Percentiles rank a stretch among this genome's conserved stretches.
phyloP scores from a whole-genome alignment of 2,888 invertebrate species.

The Agrotis segetum region DNA sequence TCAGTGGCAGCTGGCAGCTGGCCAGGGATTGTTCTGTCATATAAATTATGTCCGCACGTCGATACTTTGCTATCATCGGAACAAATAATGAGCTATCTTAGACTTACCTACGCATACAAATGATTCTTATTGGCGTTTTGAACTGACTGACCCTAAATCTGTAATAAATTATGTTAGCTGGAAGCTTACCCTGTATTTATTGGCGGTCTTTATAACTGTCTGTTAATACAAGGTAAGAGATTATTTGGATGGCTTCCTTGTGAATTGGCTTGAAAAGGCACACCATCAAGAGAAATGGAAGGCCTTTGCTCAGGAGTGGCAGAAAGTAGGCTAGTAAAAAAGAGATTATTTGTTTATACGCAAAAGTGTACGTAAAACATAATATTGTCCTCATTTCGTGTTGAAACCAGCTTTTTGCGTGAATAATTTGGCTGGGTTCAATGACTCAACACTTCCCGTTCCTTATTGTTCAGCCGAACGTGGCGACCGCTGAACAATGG shows the following conservation, averaged over 20 bases:
- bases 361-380: conserved; percentile 3
- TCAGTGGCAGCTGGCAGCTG: conserved; percentile 69
- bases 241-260: neutral
- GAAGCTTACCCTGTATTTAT: conserved; percentile 6
- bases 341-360: too few relatives aligned
- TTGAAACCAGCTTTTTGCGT: conserved; percentile 37
- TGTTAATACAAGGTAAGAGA: conserved; percentile 6
- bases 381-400: conserved; percentile 15
- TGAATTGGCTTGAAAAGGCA: too few relatives aligned
- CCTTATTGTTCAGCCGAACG: conserved; percentile 62
- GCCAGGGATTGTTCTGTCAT: conserved; percentile 74
- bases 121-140: conserved; percentile 33
- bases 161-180: conserved; percentile 21
- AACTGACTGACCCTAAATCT: conserved; percentile 20
- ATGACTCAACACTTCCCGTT: conserved; percentile 67
- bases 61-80: conserved; percentile 70
- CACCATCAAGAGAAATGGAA: too few relatives aligned
- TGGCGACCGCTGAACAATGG: conserved; percentile 68
- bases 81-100: conserved; percentile 66
- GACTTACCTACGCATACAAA: conserved; percentile 45
- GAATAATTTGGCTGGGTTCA: conserved; percentile 43
- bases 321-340: neutral
- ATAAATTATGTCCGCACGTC: conserved; percentile 72
- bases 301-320: too few relatives aligned
- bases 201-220: neutral